Evolutionary conservation across 2,113 vertebrate genomes (phyloP), one percentile per base, ranked within the genome.

Genomic region (Nettapus auritus): DNA sequence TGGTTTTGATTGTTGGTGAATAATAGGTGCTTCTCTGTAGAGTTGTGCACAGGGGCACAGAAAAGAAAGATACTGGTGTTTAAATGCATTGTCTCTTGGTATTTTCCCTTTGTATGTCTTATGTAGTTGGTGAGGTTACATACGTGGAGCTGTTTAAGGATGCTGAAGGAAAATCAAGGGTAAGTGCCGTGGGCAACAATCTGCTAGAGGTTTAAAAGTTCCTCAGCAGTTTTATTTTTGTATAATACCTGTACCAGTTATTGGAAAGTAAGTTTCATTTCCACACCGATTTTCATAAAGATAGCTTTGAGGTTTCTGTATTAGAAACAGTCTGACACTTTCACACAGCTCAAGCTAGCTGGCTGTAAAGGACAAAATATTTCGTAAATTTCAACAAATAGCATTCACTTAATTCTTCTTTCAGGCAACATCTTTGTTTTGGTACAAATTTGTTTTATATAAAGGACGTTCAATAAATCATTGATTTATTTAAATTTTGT

Each of bases 121-220:
- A 99, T 99, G 99, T 99, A 99, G 99, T 99, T 99, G 99, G 99
- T 99, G 99, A 99, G 99, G 99, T 99, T 99, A 99, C 99, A 99
- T 99, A 99, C 99, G 99, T 99, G 99, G 99, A 99, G 99, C 99
- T 99, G 99, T 99, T 99, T 99, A 99, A 99, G 99, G 99, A 99
- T 99, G 99, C 99, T 98, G 99, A 99, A 99, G 99, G 99, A 99
- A 99, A 99, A 99, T 99, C 99, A 99, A 99, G 99, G 99, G 99
- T 99, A 99, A 99, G 99, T 99, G 98, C 99, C 98, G 98, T 99
- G 98, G 99, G 98, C 98, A 98, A 98, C 97, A 98, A 98, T 98
- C 98, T 99, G 99, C 98, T 99, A 97, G 98, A 99, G 99, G 99
- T 98, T 98, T 99, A 98, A 99, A 99, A 98, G 98, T 98, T 98